Base-by-base conservation (phyloP, 1,140 invertebrate species). In the Solen grandis region DNA sequence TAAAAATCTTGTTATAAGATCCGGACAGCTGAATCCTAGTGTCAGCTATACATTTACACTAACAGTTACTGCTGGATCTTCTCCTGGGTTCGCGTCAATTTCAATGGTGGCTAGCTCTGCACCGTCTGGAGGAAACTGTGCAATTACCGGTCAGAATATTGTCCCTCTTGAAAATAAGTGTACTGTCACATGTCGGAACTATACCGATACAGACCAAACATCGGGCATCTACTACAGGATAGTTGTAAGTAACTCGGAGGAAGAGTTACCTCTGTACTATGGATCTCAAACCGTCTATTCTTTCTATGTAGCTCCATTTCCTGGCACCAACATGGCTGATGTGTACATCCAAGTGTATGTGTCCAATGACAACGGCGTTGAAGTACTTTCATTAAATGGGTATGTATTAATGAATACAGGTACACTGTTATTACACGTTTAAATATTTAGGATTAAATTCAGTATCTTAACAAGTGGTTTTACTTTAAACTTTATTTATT, bases 281-380 rank as follows among this genome's bases (percentile, higher is more conserved):
- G 89, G 89, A 2, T 81, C 77, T 1, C 55, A 79, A n/a, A 27
- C 57, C 0, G 83, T 57, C 5, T 80, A 75, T 41, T 25, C 74
- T 36, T 60, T 89, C 10, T 87, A 85, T 65, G 25, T 89, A 8
- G 83, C 85, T 14, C 84, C 87, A 5, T 86, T 66, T 57, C 70
- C 84, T 14, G 81, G 72, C 0, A 62, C 74, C 0, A 46, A 65
- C 0, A 57, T 72, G 41, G 60, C 8, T n/a, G 46, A 46, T 27
- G 86, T 87, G n/a, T 62, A 72, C 14, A 38, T 90, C 1, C 65
- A 72, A 35, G 84, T 90, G 13, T 75, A 79, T 68, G 88, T 89
- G 1, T 54, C 85, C 27, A 87, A 90, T 84, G 78, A 85, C 29
- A 55, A 72, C 74, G 86, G 86, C 29, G 86, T 82, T 22, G 57